A percentile compares a stretch with the other conserved stretches of the same genome.
Conservation (phyloP, 1,140 invertebrate genomes). For the Prorops nasuta region DNA sequence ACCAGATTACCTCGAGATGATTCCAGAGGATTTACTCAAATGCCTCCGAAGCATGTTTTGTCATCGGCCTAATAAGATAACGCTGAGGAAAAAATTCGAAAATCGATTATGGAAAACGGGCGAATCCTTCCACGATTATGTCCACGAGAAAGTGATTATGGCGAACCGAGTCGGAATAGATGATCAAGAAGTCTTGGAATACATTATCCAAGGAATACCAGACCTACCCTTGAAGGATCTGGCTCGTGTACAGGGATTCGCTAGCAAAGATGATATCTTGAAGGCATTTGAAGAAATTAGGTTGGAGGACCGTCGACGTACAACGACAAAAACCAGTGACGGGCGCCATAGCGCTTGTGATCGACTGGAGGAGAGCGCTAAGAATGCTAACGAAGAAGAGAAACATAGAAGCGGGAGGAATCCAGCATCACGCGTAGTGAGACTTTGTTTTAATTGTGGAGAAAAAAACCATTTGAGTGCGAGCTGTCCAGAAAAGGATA, state of each 20-base stretch:
- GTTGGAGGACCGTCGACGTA: neutral
- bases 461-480: neutral
- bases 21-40: neutral
- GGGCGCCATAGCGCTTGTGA: neutral
- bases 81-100: neutral
- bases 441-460: slow-evolving; percentile 7
- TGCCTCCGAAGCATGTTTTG: neutral
- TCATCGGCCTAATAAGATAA: neutral
- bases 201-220: slow-evolving; percentile 11
- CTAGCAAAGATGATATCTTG: neutral
- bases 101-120: neutral
- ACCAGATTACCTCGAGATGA: neutral
- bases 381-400: no score
- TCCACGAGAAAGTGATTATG: slow-evolving; percentile 12
- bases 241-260: neutral
- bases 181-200: slow-evolving; percentile 1
- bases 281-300: slow-evolving; percentile 6
- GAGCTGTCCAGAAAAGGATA: neutral
- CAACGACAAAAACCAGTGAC: neutral
- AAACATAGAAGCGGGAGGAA: neutral
- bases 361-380: neutral
- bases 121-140: slow-evolving; percentile 5
- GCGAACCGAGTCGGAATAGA: slow-evolving; percentile 3
- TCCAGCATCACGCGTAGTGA: neutral
- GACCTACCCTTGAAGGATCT: neutral